Percentiles rank a stretch among this genome's conserved stretches.
Conservation (phyloP, 2,888 invertebrate genomes). For the Dasypogon diadema region DNA sequence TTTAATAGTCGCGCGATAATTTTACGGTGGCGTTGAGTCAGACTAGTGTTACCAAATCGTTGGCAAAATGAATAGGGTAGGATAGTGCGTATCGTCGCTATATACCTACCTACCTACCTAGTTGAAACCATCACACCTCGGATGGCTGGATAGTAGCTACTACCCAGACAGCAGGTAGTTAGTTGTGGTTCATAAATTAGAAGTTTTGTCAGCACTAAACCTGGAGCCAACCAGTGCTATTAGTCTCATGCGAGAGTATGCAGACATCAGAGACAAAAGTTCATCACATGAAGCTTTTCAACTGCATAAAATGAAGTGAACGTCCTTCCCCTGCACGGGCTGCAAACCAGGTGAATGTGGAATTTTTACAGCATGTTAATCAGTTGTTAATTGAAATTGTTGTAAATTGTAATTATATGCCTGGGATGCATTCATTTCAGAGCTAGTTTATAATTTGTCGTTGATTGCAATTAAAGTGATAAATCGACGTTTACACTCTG, state of each 20-base stretch:
- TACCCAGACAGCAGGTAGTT: no score
- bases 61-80: background rate
- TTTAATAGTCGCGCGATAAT: background rate
- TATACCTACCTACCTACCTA: no score
- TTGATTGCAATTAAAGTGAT: conserved; percentile 19
- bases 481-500: background rate
- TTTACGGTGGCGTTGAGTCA: background rate
- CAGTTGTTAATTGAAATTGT: conserved; percentile 42
- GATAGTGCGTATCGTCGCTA: background rate
- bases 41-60: background rate
- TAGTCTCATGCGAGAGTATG: background rate
- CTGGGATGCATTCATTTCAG: background rate
- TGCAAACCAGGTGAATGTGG: background rate
- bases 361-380: conserved; percentile 8
- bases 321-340: background rate
- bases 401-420: conserved; percentile 37
- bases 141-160: no score
- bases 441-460: conserved; percentile 10
- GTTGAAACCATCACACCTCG: no score
- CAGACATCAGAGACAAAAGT: background rate
- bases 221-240: no score
- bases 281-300: background rate
- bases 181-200: background rate
- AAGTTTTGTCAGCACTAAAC: background rate
- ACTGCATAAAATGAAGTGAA: background rate